Evolutionary conservation across 2,888 invertebrate species (phyloP).

Genomic region (Hyalella azteca): DNA sequence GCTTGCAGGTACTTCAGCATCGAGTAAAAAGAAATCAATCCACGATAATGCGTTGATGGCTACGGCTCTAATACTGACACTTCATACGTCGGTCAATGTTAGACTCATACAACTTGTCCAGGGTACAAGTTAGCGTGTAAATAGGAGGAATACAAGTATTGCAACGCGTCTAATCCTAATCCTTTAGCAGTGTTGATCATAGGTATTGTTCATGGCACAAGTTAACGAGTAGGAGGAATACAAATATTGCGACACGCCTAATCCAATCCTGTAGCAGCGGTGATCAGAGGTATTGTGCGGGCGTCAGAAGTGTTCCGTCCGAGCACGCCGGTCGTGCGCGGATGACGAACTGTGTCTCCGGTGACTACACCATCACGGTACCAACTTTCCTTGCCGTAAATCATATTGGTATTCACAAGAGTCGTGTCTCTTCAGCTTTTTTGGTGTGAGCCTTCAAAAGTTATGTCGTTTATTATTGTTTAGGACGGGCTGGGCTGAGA

Average conservation of each 20-base stretch:
- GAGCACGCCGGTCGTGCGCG: not conserved
- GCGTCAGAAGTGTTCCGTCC: not conserved
- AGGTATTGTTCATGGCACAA: no score
- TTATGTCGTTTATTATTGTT: conserved; percentile 30
- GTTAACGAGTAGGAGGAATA: no score
- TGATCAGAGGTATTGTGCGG: not conserved
- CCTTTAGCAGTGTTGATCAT: no score
- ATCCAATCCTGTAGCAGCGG: not conserved
- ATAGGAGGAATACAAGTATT: no score
- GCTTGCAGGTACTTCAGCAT: no score
- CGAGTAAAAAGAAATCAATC: no score
- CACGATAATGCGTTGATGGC: no score
- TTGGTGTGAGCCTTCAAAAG: conserved; percentile 33
- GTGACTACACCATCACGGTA: conserved; percentile 16
- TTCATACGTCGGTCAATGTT: no score
- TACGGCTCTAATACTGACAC: no score
- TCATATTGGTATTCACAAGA: conserved; percentile 29
- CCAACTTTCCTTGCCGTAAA: conserved; percentile 23
- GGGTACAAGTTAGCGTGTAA: no score
- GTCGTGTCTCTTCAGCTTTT: conserved; percentile 21
- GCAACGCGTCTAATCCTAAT: no score
- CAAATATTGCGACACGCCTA: not conserved
- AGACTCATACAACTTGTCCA: no score
- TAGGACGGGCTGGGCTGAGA: conserved; percentile 11
- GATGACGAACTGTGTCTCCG: conserved; percentile 13